A percentile compares a stretch with the other conserved stretches of the same genome.
These are phyloP conservation scores for Parnassius apollo DNA, from an alignment of 2,888 invertebrate species.

Conservation along the genomic window DNA sequence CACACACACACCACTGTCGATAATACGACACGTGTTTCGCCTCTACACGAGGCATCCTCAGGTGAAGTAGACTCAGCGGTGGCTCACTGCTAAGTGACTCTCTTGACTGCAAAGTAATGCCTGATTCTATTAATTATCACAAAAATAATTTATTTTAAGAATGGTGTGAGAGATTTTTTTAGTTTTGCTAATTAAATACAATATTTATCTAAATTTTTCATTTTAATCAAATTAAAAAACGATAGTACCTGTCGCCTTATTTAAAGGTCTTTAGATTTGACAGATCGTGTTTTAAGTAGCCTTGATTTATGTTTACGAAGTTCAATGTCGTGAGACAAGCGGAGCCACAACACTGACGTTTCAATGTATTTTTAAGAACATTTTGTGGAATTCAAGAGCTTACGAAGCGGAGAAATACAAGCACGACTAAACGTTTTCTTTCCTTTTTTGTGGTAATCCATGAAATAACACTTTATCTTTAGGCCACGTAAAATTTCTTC, in stretches of 20 bases:
- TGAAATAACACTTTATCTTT: constrained; percentile 23
- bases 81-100: too few species aligned
- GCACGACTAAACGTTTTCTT: constrained; percentile 17
- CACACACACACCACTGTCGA: too few species aligned
- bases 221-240: background rate
- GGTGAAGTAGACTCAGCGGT: too few species aligned
- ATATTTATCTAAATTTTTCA: too few species aligned
- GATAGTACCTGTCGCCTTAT: constrained; percentile 3
- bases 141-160: too few species aligned
- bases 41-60: too few species aligned
- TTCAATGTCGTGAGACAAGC: constrained; percentile 69
- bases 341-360: constrained; percentile 47
- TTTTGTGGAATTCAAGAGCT: constrained; percentile 43
- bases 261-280: constrained; percentile 31
- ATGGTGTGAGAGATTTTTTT: too few species aligned
- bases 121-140: too few species aligned
- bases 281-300: constrained; percentile 63
- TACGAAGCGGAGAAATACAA: constrained; percentile 29
- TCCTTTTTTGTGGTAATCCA: constrained; percentile 21
- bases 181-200: too few species aligned
- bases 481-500: constrained; percentile 15
- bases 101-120: too few species aligned
- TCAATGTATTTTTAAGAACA: constrained; percentile 43
- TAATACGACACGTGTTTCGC: too few species aligned
- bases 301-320: constrained; percentile 66